These are phyloP conservation scores for Lycaon pictus DNA, from an alignment of 2,113 vertebrate genomes.

Conservation along the genomic window DNA sequence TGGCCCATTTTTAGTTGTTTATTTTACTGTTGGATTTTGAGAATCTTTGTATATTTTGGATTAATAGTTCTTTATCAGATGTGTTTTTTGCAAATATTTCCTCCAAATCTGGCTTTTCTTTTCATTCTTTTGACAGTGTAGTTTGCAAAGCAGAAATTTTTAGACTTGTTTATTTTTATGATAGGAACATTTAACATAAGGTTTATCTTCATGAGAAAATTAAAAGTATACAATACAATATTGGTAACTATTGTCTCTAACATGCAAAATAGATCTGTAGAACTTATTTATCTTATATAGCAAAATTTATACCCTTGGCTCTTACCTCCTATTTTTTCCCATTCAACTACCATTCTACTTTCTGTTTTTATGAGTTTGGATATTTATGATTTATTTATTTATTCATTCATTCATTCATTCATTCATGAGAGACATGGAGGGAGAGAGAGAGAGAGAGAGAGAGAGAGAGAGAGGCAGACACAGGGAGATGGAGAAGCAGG, in stretches of 20 bases:
- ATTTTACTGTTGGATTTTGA: not conserved
- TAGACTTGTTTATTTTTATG: not conserved
- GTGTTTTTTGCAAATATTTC: not conserved
- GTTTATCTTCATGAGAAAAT: not conserved
- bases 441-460: too few relatives aligned
- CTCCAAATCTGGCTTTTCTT: not conserved
- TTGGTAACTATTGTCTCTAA: not conserved
- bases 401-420: too few relatives aligned
- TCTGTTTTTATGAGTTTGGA: not conserved
- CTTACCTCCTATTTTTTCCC: not conserved
- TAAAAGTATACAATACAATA: not conserved
- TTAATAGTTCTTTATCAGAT: not conserved
- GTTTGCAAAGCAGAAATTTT: not conserved
- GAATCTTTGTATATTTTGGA: not conserved
- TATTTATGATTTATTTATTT: not conserved
- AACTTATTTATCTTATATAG: not conserved
- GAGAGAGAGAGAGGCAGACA: too few relatives aligned
- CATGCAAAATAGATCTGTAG: not conserved
- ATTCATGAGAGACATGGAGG: too few relatives aligned
- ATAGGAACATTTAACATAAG: not conserved
- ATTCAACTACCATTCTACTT: not conserved
- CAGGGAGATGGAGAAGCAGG: too few relatives aligned
- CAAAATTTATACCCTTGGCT: not conserved
- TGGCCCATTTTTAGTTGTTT: not conserved
- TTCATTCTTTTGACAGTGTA: not conserved